Evolutionary conservation across 2,797 vertebrate genomes (phyloP).

Genomic region (Carapus acus): DNA sequence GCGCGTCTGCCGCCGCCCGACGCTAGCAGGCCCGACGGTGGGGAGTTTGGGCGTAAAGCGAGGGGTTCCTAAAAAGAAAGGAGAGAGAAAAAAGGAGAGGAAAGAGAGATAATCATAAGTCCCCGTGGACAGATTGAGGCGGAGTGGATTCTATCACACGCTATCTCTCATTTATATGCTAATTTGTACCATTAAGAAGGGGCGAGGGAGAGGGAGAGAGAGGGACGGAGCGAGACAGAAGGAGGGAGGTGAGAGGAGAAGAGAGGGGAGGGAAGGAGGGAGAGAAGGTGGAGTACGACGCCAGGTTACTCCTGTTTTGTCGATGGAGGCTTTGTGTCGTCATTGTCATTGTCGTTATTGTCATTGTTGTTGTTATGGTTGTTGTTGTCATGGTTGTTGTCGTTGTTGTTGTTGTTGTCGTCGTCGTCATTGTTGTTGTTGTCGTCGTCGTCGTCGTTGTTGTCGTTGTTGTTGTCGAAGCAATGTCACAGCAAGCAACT

Average conservation of each 20-base stretch:
- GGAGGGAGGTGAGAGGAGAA: no score
- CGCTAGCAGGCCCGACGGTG: conserved; percentile 14
- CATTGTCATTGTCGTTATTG: background rate
- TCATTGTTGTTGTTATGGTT: no score
- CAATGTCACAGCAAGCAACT: no score
- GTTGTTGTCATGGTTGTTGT: no score
- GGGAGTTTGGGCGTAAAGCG: conserved; percentile 10
- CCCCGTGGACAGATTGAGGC: conserved; percentile 67
- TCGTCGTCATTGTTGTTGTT: no score
- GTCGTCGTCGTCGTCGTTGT: no score
- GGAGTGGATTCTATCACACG: conserved; percentile 76
- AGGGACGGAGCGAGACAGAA: conserved; percentile 9
- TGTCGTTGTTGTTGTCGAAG: no score
- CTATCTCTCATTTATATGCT: conserved; percentile 88
- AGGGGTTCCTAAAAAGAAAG: conserved; percentile 37
- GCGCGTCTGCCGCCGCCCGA: conserved; percentile 30
- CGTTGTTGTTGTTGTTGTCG: no score
- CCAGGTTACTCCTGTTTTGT: conserved; percentile 56
- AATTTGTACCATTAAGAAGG: conserved; percentile 75
- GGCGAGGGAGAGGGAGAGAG: conserved; percentile 20
- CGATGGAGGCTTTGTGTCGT: conserved; percentile 44
- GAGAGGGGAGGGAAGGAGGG: conserved; percentile 2
- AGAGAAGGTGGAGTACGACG: conserved; percentile 45
- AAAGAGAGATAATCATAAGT: conserved; percentile 58
- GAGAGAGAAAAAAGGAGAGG: conserved; percentile 27